Evolutionary conservation across 2,888 invertebrate species (phyloP).

Genomic region (Lingula anatina): DNA sequence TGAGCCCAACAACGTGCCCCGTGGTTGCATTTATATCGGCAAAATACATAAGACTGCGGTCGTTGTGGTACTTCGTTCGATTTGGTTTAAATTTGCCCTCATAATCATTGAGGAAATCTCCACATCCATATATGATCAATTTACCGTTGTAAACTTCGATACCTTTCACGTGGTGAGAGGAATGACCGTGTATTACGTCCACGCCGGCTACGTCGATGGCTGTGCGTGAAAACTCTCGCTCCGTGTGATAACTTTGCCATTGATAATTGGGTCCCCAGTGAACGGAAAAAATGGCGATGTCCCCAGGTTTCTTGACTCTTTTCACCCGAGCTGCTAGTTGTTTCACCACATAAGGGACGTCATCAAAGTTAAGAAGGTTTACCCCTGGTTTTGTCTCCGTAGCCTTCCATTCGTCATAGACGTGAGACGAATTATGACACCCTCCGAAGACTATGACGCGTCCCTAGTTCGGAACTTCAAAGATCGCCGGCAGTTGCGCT

Average conservation of each 20-base stretch:
- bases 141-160: constrained; percentile 19
- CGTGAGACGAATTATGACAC: too few relatives aligned
- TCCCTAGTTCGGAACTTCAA: too few relatives aligned
- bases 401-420: too few relatives aligned
- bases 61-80: constrained; percentile 9
- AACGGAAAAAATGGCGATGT: constrained; percentile 15
- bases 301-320: constrained; percentile 6
- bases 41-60: constrained; percentile 1
- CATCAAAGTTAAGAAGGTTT: too few relatives aligned
- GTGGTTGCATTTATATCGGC: background rate
- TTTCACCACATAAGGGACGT: too few relatives aligned
- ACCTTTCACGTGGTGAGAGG: constrained; percentile 18
- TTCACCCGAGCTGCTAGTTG: too few relatives aligned
- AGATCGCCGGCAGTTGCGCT: too few relatives aligned
- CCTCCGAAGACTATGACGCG: too few relatives aligned
- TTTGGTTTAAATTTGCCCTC: constrained; percentile 18
- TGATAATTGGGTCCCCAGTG: constrained; percentile 23
- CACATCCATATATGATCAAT: constrained; percentile 20
- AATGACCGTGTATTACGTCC: constrained; percentile 18
- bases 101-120: constrained; percentile 19
- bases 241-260: constrained; percentile 8
- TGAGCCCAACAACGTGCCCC: background rate
- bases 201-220: constrained; percentile 14
- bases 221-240: constrained; percentile 11
- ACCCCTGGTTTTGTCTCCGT: too few relatives aligned